These are phyloP conservation scores for Notolabrus celidotus DNA, from an alignment of 2,797 vertebrate species.

Conservation along the genomic window DNA sequence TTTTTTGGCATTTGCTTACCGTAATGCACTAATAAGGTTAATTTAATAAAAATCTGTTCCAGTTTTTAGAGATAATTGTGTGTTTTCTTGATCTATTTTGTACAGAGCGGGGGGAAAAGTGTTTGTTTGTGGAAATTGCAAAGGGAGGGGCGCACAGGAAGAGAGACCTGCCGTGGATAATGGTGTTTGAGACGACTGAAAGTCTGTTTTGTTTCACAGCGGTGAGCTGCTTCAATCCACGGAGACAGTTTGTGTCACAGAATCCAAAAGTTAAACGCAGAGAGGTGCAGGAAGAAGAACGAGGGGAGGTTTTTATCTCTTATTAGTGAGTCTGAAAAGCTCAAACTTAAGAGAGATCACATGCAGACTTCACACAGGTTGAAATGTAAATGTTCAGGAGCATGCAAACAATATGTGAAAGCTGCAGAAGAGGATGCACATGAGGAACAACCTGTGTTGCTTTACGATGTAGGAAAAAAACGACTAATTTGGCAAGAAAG, in stretches of 20 bases:
- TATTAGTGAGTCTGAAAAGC: no score
- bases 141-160: conserved; percentile 56
- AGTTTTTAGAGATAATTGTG: conserved; percentile 99
- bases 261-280: no score
- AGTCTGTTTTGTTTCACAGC: conserved; percentile 77
- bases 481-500: conserved; percentile 78
- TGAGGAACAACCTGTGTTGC: conserved; percentile 24
- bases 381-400: neutral
- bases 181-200: conserved; percentile 75
- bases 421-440: neutral
- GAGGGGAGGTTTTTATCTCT: no score
- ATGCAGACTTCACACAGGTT: neutral
- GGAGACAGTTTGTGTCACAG: no score
- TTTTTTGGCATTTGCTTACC: conserved; percentile 99
- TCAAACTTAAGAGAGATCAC: no score
- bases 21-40: conserved; percentile 99
- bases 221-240: conserved; percentile 59
- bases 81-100: conserved; percentile 95
- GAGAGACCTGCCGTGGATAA: conserved; percentile 81
- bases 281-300: no score
- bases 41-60: conserved; percentile 99
- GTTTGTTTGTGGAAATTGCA: conserved; percentile 89
- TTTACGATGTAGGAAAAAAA: conserved; percentile 49
- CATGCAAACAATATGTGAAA: conserved; percentile 3
- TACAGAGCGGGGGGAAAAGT: conserved; percentile 58